Evolutionary conservation across 1,140 invertebrate species (phyloP), one percentile per base, ranked within the genome.

Genomic region (Pseudomyrmex pallidus): DNA sequence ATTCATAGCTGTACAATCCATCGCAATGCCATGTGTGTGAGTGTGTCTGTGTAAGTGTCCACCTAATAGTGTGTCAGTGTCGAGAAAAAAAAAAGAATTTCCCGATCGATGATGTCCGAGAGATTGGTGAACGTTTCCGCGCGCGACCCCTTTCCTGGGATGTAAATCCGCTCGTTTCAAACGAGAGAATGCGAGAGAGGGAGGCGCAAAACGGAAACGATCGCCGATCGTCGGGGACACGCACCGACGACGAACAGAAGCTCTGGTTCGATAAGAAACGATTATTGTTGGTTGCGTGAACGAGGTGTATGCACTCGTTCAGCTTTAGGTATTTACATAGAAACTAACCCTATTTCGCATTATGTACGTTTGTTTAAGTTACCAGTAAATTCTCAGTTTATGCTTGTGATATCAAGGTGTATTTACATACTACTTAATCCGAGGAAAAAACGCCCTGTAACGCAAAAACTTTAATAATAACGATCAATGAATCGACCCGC

Each of bases 291-390:
- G 93, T 94, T 92, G 91, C 93, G 87, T 88, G 89, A 91, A 91
- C 92, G 92, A 94, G 93, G 93, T 85, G 93, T 94, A 93, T 92
- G 93, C 93, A 94, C 94, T 94, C 94, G 91, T 89, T 91, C 89
- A 91, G 93, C 93, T 94, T 94, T 94, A 94, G 93, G 94, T 94
- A 94, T 94, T 93, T 94, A 94, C 94, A 94, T 92, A 93, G 91
- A 94, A 94, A 94, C 93, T 94, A 94, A 94, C 89, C 92, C 93
- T 94, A 94, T 94, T 93, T 90, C 86, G 92, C 90, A 90, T 93
- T 93, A 93, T 93, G 91, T 93, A 93, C 90, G 76, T 87, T 92
- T 89, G 90, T 94, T 94, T 92, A 94, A 93, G 90, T 93, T 93
- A 93, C 88, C 90, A 88, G 92, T 93, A 93, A 85, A 92, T 93